Base-by-base conservation (phyloP, 92 coral and sea anemone species). In the Anthopleura xanthogrammica region DNA sequence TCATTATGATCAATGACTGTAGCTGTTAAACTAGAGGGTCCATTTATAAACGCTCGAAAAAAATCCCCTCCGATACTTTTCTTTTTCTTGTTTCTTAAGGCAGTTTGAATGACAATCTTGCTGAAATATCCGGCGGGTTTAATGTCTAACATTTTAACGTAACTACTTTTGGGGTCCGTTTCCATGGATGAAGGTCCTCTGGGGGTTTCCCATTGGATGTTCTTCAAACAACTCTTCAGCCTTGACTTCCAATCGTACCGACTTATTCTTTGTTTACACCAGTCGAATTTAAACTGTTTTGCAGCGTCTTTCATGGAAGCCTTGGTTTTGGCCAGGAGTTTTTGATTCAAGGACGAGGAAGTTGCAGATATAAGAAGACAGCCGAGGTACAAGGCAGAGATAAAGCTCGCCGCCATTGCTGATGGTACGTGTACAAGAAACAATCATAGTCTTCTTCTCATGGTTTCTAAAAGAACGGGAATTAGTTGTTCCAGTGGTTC, bases 1-100 rank as follows among this genome's bases (percentile, higher is more conserved):
- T 91, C 87, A 52, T 81, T 78, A 23, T 78, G 86, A 79, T 93
- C 98, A 70, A 81, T 92, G 29, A 93, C 98, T 10, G 87, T 79
- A 16, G 95, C 98, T 16, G 92, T 87, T 87, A 89, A 62, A 60
- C 74, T 87, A n/a, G 90, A 77, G 24, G 93, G 93, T 12, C 98
- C 98, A n/a, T 82, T 91, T 12, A 93, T 91, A 65, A 87, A 60
- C 29, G 92, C 95, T 12, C 98, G 86, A 91, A 89, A 93, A 8
- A 88, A 87, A 72, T 93, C 98, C 4, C 98, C 98, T 4, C 98
- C 98, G 41, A 83, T 43, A 5, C 85, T 87, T 71, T 93, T 93
- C 41, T 78, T 87, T 40, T 1, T 42, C 66, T 90, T 82, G 29
- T 56, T 22, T 13, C 76, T 82, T 10, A 90, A 79, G 7, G 91